Percentiles rank a stretch among this genome's conserved stretches.
Evolutionary conservation across 2,113 vertebrate genomes (phyloP).

Genomic region (Pelmatolapia mariae): DNA sequence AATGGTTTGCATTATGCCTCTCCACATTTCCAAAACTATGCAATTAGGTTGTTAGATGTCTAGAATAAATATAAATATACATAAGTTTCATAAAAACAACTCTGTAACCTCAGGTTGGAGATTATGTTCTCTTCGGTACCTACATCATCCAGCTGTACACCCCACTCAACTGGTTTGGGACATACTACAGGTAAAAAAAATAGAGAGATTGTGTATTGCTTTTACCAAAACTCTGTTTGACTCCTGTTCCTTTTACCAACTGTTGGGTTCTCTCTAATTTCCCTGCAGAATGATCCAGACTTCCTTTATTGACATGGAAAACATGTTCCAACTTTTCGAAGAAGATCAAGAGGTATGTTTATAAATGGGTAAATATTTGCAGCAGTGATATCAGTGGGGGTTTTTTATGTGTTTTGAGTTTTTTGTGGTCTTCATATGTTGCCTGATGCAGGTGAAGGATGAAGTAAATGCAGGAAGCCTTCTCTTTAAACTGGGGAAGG

Average conservation of each 20-base stretch:
- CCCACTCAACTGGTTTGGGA: conserved; percentile 97
- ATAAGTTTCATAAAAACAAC: not conserved
- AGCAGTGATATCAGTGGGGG: not conserved
- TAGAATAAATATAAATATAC: too few relatives aligned
- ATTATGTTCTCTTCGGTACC: conserved; percentile 93
- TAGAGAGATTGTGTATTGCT: not conserved
- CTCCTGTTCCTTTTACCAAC: not conserved
- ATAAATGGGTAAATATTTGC: not conserved
- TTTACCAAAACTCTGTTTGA: not conserved
- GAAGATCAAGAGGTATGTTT: conserved; percentile 83
- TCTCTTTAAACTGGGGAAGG: conserved; percentile 70
- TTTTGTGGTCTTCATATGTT: rapidly evolving
- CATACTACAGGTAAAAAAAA: conserved; percentile 87
- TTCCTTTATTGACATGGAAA: conserved; percentile 98
- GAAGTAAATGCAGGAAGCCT: conserved; percentile 77
- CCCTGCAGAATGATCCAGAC: conserved; percentile 88
- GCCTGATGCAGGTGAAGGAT: conserved; percentile 81
- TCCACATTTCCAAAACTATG: not conserved
- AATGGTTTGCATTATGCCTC: not conserved
- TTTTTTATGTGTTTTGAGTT: not conserved
- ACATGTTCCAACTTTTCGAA: conserved; percentile 90
- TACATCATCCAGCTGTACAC: conserved; percentile 97
- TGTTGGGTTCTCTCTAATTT: not conserved
- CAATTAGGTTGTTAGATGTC: too few relatives aligned
- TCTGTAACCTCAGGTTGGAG: conserved; percentile 79